Percentiles rank a stretch among this genome's conserved stretches.
Evolutionary conservation across 92 coral and sea anemone species (phyloP).

Genomic region (Ricordea florida): DNA sequence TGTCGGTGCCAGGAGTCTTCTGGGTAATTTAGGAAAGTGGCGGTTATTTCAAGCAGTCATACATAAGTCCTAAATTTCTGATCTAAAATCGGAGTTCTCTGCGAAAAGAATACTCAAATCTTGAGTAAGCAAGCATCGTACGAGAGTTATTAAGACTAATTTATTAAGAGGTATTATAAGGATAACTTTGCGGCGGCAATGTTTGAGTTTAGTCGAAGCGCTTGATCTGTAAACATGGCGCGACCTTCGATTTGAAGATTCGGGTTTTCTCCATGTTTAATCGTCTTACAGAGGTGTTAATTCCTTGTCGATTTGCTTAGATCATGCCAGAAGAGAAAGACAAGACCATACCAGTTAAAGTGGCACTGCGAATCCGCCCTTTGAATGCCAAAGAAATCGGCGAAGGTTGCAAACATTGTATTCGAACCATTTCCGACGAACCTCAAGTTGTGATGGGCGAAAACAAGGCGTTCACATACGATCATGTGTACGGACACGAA

Average conservation of each 20-base stretch:
- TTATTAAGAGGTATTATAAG: no score
- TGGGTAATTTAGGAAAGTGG: constrained; percentile 29
- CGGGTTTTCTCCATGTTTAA: no score
- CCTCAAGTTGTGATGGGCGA: constrained; percentile 92
- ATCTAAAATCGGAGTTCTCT: background rate
- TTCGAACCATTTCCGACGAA: constrained; percentile 76
- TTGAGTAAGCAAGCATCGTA: no score
- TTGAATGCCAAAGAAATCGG: constrained; percentile 77
- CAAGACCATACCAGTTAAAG: constrained; percentile 90
- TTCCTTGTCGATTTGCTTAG: background rate
- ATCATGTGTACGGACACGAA: constrained; percentile 74
- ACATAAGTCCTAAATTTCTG: background rate
- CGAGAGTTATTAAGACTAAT: no score
- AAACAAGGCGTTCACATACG: constrained; percentile 92
- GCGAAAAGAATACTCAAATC: no score
- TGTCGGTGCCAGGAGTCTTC: background rate
- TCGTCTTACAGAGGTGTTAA: background rate
- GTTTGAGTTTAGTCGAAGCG: no score
- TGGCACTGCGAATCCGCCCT: constrained; percentile 90
- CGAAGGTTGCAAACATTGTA: constrained; percentile 92
- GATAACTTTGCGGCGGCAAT: no score
- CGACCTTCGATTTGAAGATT: no score
- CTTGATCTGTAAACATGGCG: no score
- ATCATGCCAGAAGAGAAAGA: constrained; percentile 80
- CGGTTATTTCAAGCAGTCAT: constrained; percentile 46